Conservation (phyloP, 2,113 vertebrate species). For the Chionis minor region DNA sequence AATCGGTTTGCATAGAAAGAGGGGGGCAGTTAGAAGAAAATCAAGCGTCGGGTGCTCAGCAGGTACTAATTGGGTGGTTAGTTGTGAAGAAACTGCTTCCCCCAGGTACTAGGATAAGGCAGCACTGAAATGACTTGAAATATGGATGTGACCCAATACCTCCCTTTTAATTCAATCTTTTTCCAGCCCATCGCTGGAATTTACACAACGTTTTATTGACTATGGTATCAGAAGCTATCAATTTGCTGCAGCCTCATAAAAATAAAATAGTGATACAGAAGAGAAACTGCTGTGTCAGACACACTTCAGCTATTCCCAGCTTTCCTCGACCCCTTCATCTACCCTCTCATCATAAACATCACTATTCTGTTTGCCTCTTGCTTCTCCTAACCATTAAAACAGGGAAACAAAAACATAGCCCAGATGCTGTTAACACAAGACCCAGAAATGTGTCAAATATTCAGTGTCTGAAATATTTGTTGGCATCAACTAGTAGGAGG, state of each 20-base stretch:
- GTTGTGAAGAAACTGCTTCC: constrained; percentile 41
- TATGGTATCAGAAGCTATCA: constrained; percentile 66
- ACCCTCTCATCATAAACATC: constrained; percentile 54
- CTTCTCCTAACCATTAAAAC: constrained; percentile 61
- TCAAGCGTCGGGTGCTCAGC: not conserved
- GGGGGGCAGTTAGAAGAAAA: not conserved
- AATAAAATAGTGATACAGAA: constrained; percentile 71
- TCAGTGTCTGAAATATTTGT: constrained; percentile 49
- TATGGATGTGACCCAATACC: constrained; percentile 57
- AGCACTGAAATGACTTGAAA: constrained; percentile 38
- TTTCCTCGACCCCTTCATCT: constrained; percentile 45
- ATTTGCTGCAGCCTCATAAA: constrained; percentile 71
- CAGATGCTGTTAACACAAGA: constrained; percentile 56
- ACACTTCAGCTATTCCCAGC: constrained; percentile 37
- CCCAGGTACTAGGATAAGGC: constrained; percentile 20
- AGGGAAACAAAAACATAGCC: constrained; percentile 61
- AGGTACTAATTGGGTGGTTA: constrained; percentile 53
- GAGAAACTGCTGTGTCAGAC: constrained; percentile 65
- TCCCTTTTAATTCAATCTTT: constrained; percentile 68
- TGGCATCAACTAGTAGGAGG: constrained; percentile 52
- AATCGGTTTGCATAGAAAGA: not conserved
- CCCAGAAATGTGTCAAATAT: constrained; percentile 64
- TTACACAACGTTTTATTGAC: constrained; percentile 66
- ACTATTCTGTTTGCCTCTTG: constrained; percentile 27
- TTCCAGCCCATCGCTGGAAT: constrained; percentile 65